Base-by-base conservation (phyloP, 2,113 vertebrate genomes). In the Isurus oxyrinchus region DNA sequence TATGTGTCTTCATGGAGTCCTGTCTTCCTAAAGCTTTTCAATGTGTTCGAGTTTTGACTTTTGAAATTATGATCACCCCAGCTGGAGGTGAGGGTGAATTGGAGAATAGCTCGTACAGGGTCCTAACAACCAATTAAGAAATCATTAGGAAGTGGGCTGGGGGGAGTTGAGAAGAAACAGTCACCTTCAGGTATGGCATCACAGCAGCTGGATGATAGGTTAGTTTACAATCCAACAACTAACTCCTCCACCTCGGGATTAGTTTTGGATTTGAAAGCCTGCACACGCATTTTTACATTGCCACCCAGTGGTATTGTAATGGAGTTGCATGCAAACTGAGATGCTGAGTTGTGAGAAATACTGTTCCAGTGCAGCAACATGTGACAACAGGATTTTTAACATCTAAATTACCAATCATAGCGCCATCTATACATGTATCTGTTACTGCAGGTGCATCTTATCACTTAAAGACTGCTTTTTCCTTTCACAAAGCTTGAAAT, bases 271-370 rank as follows among this genome's bases (percentile, higher is more conserved):
- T 16, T 93, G 57, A 61, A 93, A 61, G 27, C 81, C 81, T 84
- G 40, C 40, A 84, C 13, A 84, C 5, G 0, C 49, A 49, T 84
- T 40, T 84, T 44, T 84, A 40, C 35, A 93, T 57, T 93, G 88
- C 55, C 88, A 93, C 13, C 88, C 57, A 93, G 88, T 93, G 88
- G 35, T 61, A 59, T 93, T 93, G 31, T 93, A 59, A 16, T 84
- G 31, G 57, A 59, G 16, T 59, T 93, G 88, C 88, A 93, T 16
- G 4, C 14, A 57, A 31, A 35, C 55, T 14, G 31, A 59, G 53
- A 35, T 59, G 31, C 4, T 57, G 88, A 61, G 31, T 61, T 5
- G 88, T 61, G 25, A 14, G 55, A 57, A 59, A 14, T 91, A 35
- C 31, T 16, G 49, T 88, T 88, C 25, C 49, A 55, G 27, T 59